Conservation (phyloP, 2,888 invertebrate genomes). For the Apoda limacodes region DNA sequence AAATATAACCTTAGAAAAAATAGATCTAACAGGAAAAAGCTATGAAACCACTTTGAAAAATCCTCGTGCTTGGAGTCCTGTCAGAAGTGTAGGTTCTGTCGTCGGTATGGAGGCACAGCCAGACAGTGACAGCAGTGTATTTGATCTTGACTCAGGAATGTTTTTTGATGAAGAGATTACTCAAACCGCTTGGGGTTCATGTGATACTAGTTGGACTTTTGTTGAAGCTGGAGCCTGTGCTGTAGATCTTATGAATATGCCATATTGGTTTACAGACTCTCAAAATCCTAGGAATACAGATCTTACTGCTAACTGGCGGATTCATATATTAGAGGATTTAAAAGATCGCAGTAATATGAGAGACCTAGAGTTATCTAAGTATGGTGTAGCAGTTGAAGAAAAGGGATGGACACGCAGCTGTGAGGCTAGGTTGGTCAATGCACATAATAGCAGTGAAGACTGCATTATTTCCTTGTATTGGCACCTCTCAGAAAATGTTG, state of each 20-base stretch:
- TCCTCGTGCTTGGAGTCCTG: constrained; percentile 88
- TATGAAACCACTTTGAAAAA: constrained; percentile 81
- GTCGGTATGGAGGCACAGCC: constrained; percentile 89
- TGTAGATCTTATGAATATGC: constrained; percentile 78
- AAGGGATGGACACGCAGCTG: constrained; percentile 89
- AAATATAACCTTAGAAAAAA: constrained; percentile 44
- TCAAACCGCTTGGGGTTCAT: constrained; percentile 82
- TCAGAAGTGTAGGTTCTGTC: constrained; percentile 87
- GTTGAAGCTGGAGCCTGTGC: constrained; percentile 84
- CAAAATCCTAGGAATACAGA: constrained; percentile 72
- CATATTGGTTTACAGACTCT: constrained; percentile 81
- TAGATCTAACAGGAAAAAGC: constrained; percentile 73
- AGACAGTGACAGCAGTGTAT: constrained; percentile 84
- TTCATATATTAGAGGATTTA: constrained; percentile 77
- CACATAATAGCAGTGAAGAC: constrained; percentile 73
- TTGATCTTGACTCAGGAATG: constrained; percentile 84
- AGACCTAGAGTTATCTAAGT: constrained; percentile 67
- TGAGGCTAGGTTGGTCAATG: constrained; percentile 76
- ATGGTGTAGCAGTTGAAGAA: constrained; percentile 84
- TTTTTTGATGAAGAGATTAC: constrained; percentile 84
- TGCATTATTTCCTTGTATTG: constrained; percentile 86
- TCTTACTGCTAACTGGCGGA: constrained; percentile 79
- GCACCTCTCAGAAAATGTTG: constrained; percentile 79
- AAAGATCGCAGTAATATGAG: constrained; percentile 65
- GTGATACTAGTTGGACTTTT: constrained; percentile 85